These are phyloP conservation scores for Sander vitreus DNA, from an alignment of 2,113 vertebrate species.

Conservation along the genomic window DNA sequence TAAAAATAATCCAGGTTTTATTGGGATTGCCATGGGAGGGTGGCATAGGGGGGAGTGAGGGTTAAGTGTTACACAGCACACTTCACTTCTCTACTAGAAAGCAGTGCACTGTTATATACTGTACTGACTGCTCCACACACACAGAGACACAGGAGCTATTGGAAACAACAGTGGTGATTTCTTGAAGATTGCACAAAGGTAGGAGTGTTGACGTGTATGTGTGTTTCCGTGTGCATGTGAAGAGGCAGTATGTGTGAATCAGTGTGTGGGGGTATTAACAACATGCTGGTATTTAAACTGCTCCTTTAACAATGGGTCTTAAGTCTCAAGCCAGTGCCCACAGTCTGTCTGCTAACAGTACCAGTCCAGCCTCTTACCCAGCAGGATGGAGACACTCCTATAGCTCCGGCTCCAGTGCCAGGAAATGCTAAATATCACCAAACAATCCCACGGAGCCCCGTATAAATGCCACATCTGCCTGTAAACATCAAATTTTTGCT, in stretches of 20 bases:
- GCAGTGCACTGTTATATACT: constrained; percentile 66
- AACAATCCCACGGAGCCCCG: constrained; percentile 27
- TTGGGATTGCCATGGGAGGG: constrained; percentile 74
- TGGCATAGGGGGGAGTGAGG: constrained; percentile 38
- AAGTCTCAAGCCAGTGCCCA: constrained; percentile 68
- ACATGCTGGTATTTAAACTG: constrained; percentile 76
- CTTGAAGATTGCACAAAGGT: constrained; percentile 70
- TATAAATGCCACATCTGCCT: constrained; percentile 42
- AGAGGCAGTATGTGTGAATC: constrained; percentile 68
- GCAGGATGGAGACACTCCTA: constrained; percentile 66
- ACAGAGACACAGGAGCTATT: constrained; percentile 63
- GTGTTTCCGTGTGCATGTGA: constrained; percentile 56
- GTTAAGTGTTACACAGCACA: constrained; percentile 79
- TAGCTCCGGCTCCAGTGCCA: constrained; percentile 23
- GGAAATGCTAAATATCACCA: constrained; percentile 60
- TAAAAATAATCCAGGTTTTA: constrained; percentile 87
- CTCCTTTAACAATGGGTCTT: constrained; percentile 75
- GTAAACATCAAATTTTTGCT: constrained; percentile 28
- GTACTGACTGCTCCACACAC: constrained; percentile 50
- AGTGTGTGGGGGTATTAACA: constrained; percentile 76
- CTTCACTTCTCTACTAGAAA: constrained; percentile 78
- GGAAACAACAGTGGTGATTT: constrained; percentile 59
- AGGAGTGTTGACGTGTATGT: constrained; percentile 62
- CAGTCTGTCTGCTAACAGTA: constrained; percentile 70
- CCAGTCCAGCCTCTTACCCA: constrained; percentile 61